Evolutionary conservation across 2,888 invertebrate genomes (phyloP).

Genomic region (Teinopalpus imperialis): DNA sequence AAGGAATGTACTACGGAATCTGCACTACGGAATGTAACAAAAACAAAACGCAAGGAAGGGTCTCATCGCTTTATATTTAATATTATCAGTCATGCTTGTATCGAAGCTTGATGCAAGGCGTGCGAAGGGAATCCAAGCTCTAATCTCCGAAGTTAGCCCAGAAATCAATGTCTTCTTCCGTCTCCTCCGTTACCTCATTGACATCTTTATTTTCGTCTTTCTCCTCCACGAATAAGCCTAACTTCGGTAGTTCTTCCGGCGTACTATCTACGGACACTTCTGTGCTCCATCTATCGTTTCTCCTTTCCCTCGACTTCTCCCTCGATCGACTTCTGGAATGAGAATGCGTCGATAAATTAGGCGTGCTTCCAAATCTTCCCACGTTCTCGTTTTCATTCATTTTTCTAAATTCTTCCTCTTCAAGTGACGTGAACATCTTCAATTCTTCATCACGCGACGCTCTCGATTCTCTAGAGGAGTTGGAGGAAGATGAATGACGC

Average conservation of each 20-base stretch:
- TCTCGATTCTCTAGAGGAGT: conserved; percentile 82
- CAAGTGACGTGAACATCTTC: conserved; percentile 84
- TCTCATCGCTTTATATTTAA: conserved; percentile 59
- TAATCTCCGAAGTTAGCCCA: conserved; percentile 74
- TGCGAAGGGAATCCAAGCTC: conserved; percentile 55
- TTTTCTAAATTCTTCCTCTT: conserved; percentile 81
- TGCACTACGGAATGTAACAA: conserved; percentile 33
- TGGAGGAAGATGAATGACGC: conserved; percentile 82
- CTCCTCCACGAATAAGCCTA: conserved; percentile 67
- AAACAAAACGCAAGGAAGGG: conserved; percentile 58
- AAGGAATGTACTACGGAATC: conserved; percentile 29
- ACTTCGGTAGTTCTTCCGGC: conserved; percentile 56
- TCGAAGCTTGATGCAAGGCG: conserved; percentile 55
- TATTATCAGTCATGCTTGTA: conserved; percentile 72
- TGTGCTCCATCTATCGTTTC: conserved; percentile 54
- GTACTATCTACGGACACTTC: conserved; percentile 51
- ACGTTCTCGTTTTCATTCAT: conserved; percentile 50
- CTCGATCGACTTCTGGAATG: conserved; percentile 80
- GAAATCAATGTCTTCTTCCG: conserved; percentile 68
- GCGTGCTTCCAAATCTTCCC: conserved; percentile 63
- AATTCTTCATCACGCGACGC: conserved; percentile 84
- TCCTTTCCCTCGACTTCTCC: conserved; percentile 58
- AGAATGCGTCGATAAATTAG: conserved; percentile 77
- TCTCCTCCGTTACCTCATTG: conserved; percentile 65
- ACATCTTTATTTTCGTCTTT: conserved; percentile 53